Conservation (phyloP, 2,797 vertebrate genomes). For the Austrolebias charrua region DNA sequence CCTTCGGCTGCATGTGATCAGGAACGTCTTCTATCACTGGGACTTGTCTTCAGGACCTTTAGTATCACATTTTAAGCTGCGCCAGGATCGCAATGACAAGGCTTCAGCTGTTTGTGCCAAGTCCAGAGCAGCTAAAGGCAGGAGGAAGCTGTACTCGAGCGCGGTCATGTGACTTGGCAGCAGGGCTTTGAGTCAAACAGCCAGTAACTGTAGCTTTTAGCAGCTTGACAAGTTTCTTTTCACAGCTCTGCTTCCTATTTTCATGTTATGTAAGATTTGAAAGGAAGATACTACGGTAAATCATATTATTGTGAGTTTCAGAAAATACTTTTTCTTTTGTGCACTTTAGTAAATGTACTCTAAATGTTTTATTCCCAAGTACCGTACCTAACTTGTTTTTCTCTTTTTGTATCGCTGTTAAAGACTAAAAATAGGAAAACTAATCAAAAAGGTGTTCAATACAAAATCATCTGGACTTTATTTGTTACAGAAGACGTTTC, state of each 20-base stretch:
- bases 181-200: not conserved
- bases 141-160: accelerated
- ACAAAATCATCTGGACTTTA: no score
- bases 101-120: conserved; percentile 1
- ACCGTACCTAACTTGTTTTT: no score
- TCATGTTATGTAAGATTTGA: accelerated
- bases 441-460: no score
- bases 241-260: not conserved
- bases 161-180: not conserved
- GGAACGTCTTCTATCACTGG: conserved; percentile 6
- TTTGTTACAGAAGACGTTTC: no score
- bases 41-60: conserved; percentile 10
- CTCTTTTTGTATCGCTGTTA: not conserved
- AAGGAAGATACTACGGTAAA: not conserved
- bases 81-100: no score
- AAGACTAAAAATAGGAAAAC: not conserved
- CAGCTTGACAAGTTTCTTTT: not conserved
- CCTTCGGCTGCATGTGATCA: not conserved
- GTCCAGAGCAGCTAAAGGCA: not conserved
- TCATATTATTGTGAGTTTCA: accelerated
- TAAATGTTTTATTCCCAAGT: not conserved
- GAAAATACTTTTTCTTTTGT: accelerated
- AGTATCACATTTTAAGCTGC: not conserved
- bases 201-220: conserved; percentile 1
- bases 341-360: not conserved